Evolutionary conservation across 2,797 vertebrate species (phyloP), one percentile per base, ranked within the genome.

Genomic region (Eutrigla gurnardus): DNA sequence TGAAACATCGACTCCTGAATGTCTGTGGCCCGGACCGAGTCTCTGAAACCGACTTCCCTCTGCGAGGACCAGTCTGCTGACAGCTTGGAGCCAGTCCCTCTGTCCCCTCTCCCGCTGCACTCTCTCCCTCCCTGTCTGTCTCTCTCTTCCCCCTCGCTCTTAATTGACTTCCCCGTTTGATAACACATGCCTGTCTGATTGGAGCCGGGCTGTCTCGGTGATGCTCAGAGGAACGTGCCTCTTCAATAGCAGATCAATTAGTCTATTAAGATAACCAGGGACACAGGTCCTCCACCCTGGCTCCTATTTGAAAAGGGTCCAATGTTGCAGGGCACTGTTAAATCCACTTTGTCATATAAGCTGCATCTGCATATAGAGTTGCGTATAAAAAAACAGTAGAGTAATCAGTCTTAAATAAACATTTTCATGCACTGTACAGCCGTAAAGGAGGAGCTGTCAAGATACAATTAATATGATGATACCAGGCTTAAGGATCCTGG

Each of bases 131-230:
- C 68, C 72, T 76, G 71, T 70, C 65, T 49, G 61, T 43, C 67
- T 72, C 65, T 70, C 79, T 72, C 73, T 79, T 73, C 39, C n/a
- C 78, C 53, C 80, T 82, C 91, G 84, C 86, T 89, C 86, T 92
- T 94, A 94, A 95, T 94, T 94, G 93, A 95, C 94, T 93, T 87
- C 93, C 89, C 91, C 89, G 91, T 94, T 93, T 95, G 93, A 95
- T 95, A 95, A 94, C 91, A 91, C 91, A 85, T 90, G 90, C 84
- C 93, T 91, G 92, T 92, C 93, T 93, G 93, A 94, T 94, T 89
- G 93, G 93, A 94, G 93, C 92, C 94, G 73, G 93, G 86, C 92
- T 93, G 94, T 94, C 93, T 94, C 91, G 65, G 84, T 92, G 93
- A 94, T 93, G 92, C 93, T 92, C 90, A 93, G 90, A 93, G 93